Base-by-base conservation (phyloP, 1,140 invertebrate genomes). In the Paralvinella palmiformis region DNA sequence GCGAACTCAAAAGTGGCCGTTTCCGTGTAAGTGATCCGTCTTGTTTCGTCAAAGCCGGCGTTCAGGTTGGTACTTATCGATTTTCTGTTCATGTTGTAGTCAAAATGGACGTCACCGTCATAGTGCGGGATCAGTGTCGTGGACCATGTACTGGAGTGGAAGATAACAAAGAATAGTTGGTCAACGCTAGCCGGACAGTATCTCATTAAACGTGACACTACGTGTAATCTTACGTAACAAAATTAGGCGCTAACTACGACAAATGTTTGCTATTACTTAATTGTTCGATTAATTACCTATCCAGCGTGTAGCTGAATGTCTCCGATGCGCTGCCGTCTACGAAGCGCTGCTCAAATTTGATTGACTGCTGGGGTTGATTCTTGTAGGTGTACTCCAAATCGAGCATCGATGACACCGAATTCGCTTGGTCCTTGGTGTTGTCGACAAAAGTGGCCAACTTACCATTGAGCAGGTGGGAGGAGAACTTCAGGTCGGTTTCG, bases 331-430 rank as follows among this genome's bases (percentile, higher is more conserved):
- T n/a, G n/a, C n/a, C n/a, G n/a, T n/a, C n/a, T n/a, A n/a, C n/a
- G n/a, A n/a, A n/a, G n/a, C n/a, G n/a, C n/a, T n/a, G n/a, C n/a
- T n/a, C n/a, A n/a, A n/a, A n/a, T n/a, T n/a, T 33, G 15, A 60
- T 37, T 29, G 22, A n/a, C 58, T 60, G 58, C 27, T 37, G 24
- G 20, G 20, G 36, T 37, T 36, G 33, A 32, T 33, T 45, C 37
- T 41, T 37, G 58, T 60, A 60, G 32, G 63, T 72, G 68, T 76
- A 76, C 45, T 73, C 69, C 3, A 66, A 27, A 7, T 58, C 62
- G 1, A 72, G 5, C 20, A 62, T 66, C 1, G 62, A 63, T 13
- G 59, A 37, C 17, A 71, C 52, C 15, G 56, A 60, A 7, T 58
- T 31, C 15, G 33, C 63, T 52, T 15, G 10, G 27, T 15, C 27